Evolutionary conservation across 2,797 vertebrate genomes (phyloP), one percentile per base, ranked within the genome.

Genomic region (Cuniculus paca): DNA sequence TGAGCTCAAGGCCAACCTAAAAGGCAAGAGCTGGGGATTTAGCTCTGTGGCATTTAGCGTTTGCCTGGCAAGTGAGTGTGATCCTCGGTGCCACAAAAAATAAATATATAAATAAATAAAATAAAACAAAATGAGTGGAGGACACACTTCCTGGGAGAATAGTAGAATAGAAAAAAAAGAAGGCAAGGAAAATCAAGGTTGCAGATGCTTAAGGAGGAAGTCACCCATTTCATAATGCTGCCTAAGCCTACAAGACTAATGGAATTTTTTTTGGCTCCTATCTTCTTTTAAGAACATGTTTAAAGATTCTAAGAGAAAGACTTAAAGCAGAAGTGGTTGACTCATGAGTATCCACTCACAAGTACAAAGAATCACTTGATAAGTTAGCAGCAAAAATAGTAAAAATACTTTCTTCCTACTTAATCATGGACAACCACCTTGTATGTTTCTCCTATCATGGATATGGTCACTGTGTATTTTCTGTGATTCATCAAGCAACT

Each of bases 401-500:
- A 77, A 91, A 70, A 70, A 50, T 36, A 90, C 11, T 77, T 90
- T 85, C 84, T 91, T 81, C 68, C 26, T 61, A 11, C 28, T 34
- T 61, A 79, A 61, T 60, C 48, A 28, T 81, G 82, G 96, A 87
- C 86, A 83, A 58, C 39, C 36, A 70, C 75, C n/a, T 17, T 87
- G 94, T 68, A 1, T 81, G 82, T 86, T 61, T 95, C 48, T 80
- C 54, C 39, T 31, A n/a, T 26, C 39, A 0, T 68, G 89, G 88
- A 81, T 78, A 52, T 5, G 22, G 52, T 39, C 90, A 7, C 63
- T 93, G 36, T 36, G 26, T 17, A 80, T 60, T 70, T 91, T 87
- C 82, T 94, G 80, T 80, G 75, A 95, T 87, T 97, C 83, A 93
- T 87, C 45, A 87, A 85, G 19, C 8, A 48, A 26, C 36, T 81